Conservation (phyloP, 1,140 invertebrate species). For the Oppia nitens region DNA sequence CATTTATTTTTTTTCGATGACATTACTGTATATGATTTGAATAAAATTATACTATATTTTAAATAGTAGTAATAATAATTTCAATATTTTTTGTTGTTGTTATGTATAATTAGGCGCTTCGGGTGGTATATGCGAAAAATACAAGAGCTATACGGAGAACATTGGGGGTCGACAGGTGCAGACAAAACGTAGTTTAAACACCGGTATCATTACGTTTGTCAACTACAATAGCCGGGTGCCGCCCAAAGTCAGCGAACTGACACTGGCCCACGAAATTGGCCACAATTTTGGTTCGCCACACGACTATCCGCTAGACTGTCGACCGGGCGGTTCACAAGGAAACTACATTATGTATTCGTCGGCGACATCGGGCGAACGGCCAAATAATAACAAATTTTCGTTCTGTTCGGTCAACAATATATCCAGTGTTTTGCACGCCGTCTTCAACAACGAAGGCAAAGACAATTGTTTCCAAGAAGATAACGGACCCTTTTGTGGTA, state of each 20-base stretch:
- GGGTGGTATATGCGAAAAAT: slow-evolving; percentile 96
- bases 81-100: too few relatives aligned
- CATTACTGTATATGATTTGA: too few relatives aligned
- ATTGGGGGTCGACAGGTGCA: slow-evolving; percentile 79
- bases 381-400: slow-evolving; percentile 89
- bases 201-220: slow-evolving; percentile 96
- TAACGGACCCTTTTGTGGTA: slow-evolving; percentile 91
- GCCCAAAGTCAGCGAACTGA: slow-evolving; percentile 90
- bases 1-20: too few relatives aligned
- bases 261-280: slow-evolving; percentile 95
- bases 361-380: slow-evolving; percentile 77
- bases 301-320: slow-evolving; percentile 78
- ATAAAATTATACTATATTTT: too few relatives aligned
- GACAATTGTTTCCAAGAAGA: slow-evolving; percentile 85
- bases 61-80: too few relatives aligned
- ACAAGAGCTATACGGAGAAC: slow-evolving; percentile 90
- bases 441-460: slow-evolving; percentile 62
- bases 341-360: slow-evolving; percentile 89
- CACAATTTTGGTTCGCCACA: slow-evolving; percentile 99
- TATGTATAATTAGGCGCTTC: slow-evolving; percentile 80
- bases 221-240: slow-evolving; percentile 95
- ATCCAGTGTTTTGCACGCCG: slow-evolving; percentile 75
- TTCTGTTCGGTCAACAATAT: slow-evolving; percentile 87
- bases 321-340: slow-evolving; percentile 60
- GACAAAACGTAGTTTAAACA: slow-evolving; percentile 85